These are phyloP conservation scores for Glaucopsyche alexis DNA, from an alignment of 2,888 invertebrate species.

Conservation along the genomic window DNA sequence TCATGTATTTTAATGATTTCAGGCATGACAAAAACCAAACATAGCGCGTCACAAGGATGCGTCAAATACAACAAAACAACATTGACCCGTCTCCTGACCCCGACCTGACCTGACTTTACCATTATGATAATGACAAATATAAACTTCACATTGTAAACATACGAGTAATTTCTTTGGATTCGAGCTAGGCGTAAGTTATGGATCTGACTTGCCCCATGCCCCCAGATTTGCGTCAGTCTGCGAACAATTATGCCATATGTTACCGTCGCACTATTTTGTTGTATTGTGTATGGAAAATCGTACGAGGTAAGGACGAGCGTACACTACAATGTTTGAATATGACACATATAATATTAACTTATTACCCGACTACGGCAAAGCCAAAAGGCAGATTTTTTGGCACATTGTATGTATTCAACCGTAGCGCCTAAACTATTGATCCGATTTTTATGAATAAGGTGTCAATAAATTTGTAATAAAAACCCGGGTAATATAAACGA, in stretches of 20 bases:
- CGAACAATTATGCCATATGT: slow-evolving; percentile 68
- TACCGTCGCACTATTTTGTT: slow-evolving; percentile 52
- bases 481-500: no score
- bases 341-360: neutral
- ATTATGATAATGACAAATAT: slow-evolving; percentile 31
- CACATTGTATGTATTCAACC: no score
- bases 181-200: slow-evolving; percentile 53
- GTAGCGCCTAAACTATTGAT: no score
- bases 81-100: slow-evolving; percentile 60
- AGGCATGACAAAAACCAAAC: neutral
- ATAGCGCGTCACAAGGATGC: neutral
- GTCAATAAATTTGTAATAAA: no score
- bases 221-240: slow-evolving; percentile 68
- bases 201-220: slow-evolving; percentile 65
- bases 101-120: slow-evolving; percentile 53
- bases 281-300: slow-evolving; percentile 42
- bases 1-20: neutral
- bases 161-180: slow-evolving; percentile 36
- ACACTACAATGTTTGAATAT: slow-evolving; percentile 13
- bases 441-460: no score
- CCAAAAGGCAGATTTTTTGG: no score
- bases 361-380: no score
- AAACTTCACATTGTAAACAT: slow-evolving; percentile 32
- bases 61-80: slow-evolving; percentile 64
- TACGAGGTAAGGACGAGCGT: slow-evolving; percentile 35